These are phyloP conservation scores for Peromyscus eremicus DNA, from an alignment of 2,797 vertebrate genomes.

Conservation along the genomic window DNA sequence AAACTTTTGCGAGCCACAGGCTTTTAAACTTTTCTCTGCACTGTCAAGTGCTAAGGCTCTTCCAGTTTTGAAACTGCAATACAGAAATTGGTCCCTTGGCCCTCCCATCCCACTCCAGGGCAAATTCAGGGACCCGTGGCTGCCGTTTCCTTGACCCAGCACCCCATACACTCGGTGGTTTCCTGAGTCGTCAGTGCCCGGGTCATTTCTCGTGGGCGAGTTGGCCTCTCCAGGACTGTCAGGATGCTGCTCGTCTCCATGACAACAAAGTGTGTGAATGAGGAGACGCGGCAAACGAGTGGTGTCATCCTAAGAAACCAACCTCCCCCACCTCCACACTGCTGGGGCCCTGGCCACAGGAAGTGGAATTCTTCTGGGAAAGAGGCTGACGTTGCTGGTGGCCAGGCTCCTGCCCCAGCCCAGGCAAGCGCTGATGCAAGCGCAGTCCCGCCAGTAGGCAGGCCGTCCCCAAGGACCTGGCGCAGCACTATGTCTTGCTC, in stretches of 20 bases:
- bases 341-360: conserved; percentile 34
- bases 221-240: conserved; percentile 4
- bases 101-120: not conserved
- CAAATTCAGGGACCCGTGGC: not conserved
- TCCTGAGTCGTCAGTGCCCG: not conserved
- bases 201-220: not conserved
- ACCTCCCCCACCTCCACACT: conserved; percentile 57
- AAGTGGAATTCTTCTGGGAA: conserved; percentile 81
- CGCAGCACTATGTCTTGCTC: conserved; percentile 49
- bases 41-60: not conserved
- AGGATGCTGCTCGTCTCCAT: conserved; percentile 71
- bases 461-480: conserved; percentile 62
- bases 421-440: conserved; percentile 63
- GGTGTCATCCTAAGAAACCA: conserved; percentile 58
- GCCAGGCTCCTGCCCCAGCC: conserved; percentile 24
- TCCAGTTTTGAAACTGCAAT: not conserved
- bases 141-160: not conserved
- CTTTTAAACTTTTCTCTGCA: not conserved
- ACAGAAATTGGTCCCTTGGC: not conserved
- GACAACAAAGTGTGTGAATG: conserved; percentile 63
- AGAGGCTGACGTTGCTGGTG: conserved; percentile 69
- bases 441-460: conserved; percentile 25
- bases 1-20: not conserved
- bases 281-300: not conserved
- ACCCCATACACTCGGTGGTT: not conserved